Evolutionary conservation across 2,888 invertebrate genomes (phyloP).

Genomic region (Apamea monoglypha): DNA sequence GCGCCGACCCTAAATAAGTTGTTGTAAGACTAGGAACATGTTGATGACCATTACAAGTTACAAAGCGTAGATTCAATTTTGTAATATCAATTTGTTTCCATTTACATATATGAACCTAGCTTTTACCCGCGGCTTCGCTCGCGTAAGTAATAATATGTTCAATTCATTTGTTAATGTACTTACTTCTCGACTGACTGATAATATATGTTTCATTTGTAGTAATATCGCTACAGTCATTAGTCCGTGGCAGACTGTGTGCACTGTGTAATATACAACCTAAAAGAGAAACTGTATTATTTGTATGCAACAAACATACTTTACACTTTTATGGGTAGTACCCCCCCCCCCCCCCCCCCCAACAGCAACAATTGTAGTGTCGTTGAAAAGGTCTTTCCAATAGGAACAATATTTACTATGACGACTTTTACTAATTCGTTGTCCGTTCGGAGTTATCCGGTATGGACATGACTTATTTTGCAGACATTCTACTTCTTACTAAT

Average conservation of each 20-base stretch:
- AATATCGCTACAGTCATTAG: slow-evolving; percentile 22
- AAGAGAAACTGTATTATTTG: slow-evolving; percentile 1
- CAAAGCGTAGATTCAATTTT: not conserved
- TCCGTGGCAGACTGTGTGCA: slow-evolving; percentile 33
- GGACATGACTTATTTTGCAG: no score
- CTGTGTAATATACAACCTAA: slow-evolving; percentile 28
- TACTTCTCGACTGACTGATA: not conserved
- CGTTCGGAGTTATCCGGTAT: no score
- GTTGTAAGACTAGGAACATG: not conserved
- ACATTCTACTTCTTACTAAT: no score
- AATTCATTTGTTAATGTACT: not conserved
- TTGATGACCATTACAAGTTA: not conserved
- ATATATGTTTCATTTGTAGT: slow-evolving; percentile 20
- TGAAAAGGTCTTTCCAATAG: no score
- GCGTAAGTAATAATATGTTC: not conserved
- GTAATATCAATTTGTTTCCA: not conserved
- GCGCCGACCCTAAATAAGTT: not conserved
- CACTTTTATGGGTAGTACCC: not conserved
- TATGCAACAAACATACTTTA: not conserved
- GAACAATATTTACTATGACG: no score
- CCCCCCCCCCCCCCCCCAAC: no score
- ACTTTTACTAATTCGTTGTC: no score
- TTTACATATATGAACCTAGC: not conserved
- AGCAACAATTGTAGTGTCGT: no score
- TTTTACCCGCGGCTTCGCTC: no score